Percentiles rank a stretch among this genome's conserved stretches.
Conservation (phyloP, 2,888 invertebrate genomes). For the Dromius quadrimaculatus region DNA sequence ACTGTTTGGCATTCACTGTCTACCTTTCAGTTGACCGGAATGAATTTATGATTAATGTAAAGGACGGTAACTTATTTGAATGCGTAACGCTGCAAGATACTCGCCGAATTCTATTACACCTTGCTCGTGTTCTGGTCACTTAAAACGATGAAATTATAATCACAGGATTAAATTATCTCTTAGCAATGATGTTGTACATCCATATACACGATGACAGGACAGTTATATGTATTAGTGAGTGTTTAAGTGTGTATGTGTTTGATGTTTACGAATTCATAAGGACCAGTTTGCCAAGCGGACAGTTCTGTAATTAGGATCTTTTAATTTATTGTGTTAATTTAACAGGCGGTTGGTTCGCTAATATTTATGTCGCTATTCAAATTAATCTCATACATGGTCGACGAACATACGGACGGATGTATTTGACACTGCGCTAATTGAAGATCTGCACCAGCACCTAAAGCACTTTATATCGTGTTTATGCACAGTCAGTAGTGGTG, state of each 20-base stretch:
- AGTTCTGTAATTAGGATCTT: conserved; percentile 7
- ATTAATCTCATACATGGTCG: conserved; percentile 6
- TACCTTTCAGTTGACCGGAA: too few species aligned
- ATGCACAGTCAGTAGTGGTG: too few species aligned
- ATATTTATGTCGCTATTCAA: conserved; percentile 16
- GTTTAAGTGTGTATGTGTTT: not conserved
- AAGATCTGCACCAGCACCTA: not conserved
- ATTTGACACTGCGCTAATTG: too few species aligned
- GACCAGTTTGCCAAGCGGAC: conserved; percentile 3
- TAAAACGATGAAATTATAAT: conserved; percentile 39
- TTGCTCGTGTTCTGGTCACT: conserved; percentile 8
- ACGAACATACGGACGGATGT: not conserved
- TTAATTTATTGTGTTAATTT: conserved; percentile 18
- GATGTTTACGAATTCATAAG: conserved; percentile 16
- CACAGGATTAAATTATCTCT: conserved; percentile 27
- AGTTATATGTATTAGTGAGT: not conserved
- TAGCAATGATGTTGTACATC: not conserved
- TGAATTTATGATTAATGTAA: conserved; percentile 12
- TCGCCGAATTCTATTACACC: conserved; percentile 30
- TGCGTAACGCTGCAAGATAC: conserved; percentile 21
- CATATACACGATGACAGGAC: not conserved
- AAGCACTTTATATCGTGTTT: not conserved
- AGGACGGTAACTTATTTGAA: conserved; percentile 1
- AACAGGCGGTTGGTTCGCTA: not conserved
- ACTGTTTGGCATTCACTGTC: too few species aligned